Evolutionary conservation across 2,797 vertebrate species (phyloP).

Genomic region (Syndactyla subalaris): DNA sequence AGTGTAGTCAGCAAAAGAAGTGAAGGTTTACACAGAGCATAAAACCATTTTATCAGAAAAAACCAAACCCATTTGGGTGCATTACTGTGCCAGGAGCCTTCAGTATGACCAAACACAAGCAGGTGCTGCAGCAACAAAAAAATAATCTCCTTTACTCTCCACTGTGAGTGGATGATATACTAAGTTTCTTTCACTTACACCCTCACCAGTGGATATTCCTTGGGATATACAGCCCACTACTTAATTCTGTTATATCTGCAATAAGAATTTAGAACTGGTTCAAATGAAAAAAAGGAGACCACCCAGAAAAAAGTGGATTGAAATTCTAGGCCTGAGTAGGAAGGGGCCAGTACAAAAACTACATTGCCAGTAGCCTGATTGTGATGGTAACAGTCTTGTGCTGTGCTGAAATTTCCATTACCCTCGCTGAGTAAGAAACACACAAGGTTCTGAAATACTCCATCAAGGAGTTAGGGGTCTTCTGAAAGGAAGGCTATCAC

Average conservation of each 20-base stretch:
- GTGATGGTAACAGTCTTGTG: background rate
- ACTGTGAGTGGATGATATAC: background rate
- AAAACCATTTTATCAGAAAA: background rate
- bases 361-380: background rate
- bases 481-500: background rate
- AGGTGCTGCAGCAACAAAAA: background rate
- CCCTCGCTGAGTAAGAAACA: background rate
- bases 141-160: background rate
- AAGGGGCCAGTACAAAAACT: background rate
- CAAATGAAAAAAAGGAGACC: background rate
- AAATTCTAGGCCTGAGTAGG: background rate
- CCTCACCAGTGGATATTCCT: background rate
- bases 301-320: background rate
- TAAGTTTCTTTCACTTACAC: background rate
- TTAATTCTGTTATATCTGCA: background rate
- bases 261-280: background rate
- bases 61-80: background rate
- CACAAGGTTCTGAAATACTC: background rate
- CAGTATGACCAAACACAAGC: background rate
- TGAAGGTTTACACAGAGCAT: background rate
- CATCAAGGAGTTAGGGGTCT: background rate
- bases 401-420: background rate
- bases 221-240: background rate
- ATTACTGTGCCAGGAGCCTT: background rate
- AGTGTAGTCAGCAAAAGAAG: background rate